Percentiles rank a stretch among this genome's conserved stretches.
These are phyloP conservation scores for Mormyrops attenuatus DNA, from an alignment of 2,797 vertebrate genomes.

Conservation along the genomic window DNA sequence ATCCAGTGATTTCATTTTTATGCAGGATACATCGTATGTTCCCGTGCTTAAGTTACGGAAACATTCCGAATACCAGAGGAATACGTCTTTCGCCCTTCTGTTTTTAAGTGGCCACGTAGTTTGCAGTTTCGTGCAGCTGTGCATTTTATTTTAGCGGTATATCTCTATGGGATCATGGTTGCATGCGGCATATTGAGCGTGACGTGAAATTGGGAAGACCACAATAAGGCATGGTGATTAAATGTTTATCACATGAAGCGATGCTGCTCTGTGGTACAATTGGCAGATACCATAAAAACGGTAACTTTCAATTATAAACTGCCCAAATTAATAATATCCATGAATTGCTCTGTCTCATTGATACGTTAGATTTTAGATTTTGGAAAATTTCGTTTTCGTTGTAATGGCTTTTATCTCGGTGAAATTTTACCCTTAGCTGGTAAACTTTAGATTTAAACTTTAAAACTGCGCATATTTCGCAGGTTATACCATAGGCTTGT, in stretches of 20 bases:
- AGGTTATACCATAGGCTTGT: not conserved
- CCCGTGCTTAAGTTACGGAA: not conserved
- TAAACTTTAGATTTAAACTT: not conserved
- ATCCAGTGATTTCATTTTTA: not conserved
- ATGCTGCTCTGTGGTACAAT: not conserved
- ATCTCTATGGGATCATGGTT: not conserved
- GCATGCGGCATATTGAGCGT: not conserved
- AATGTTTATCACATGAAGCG: not conserved
- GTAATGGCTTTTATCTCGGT: not conserved
- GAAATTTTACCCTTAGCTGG: not conserved
- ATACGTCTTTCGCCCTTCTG: not conserved
- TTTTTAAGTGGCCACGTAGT: conserved; percentile 14
- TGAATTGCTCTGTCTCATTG: not conserved
- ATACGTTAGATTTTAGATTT: not conserved
- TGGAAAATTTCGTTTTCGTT: not conserved
- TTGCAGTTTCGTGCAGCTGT: not conserved
- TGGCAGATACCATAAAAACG: not conserved
- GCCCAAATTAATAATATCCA: not conserved
- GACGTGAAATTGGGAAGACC: not conserved
- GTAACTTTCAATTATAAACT: not conserved
- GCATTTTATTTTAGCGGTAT: not conserved
- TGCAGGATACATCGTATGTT: not conserved
- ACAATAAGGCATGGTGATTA: not conserved
- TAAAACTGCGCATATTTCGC: not conserved
- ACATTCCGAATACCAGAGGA: not conserved